Evolutionary conservation across 2,113 vertebrate genomes (phyloP), one percentile per base, ranked within the genome.

Genomic region (Zeus faber): DNA sequence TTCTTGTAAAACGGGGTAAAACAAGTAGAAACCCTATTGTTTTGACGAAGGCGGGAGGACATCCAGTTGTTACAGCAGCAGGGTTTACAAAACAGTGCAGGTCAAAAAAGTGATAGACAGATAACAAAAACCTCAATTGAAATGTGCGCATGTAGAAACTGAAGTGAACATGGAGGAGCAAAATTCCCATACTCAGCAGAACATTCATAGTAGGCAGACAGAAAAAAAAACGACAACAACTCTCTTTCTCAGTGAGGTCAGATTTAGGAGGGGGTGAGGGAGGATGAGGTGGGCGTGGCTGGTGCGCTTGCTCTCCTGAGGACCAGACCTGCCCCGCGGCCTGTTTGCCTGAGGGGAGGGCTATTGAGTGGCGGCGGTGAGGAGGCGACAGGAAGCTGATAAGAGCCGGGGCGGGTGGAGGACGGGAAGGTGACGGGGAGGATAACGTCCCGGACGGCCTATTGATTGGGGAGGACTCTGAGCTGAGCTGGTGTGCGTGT

Each of bases 371-470:
- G 49, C 16, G 44, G 58, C 65, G 50, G 50, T 21, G 23, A 74
- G 64, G 56, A 76, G 58, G 74, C 70, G 79, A 70, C 71, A 74
- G 71, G 48, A 76, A 77, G 67, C 53, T 80, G 72, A 88, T 80
- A 72, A 65, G 77, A 66, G 47, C 31, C 44, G 44, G 43, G 24
- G 57, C 51, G 46, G 57, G 62, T 65, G 43, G 26, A 48, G 44
- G 52, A 66, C 59, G 53, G 58, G 33, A 23, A 58, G 48, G 67
- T 67, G 72, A 79, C 50, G 46, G 45, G 50, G 41, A 60, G 58
- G 67, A 83, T 81, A 80, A 69, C 58, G 63, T 60, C 64, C 24
- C 48, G 40, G 65, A 72, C 66, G 73, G 33, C 46, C 22, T 67
- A 77, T 70, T 59, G 75, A 77, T 80, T 71, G 57, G 43, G 46